Percentiles rank a stretch among this genome's conserved stretches.
These are phyloP conservation scores for Channa argus DNA, from an alignment of 2,113 vertebrate genomes.

Conservation along the genomic window DNA sequence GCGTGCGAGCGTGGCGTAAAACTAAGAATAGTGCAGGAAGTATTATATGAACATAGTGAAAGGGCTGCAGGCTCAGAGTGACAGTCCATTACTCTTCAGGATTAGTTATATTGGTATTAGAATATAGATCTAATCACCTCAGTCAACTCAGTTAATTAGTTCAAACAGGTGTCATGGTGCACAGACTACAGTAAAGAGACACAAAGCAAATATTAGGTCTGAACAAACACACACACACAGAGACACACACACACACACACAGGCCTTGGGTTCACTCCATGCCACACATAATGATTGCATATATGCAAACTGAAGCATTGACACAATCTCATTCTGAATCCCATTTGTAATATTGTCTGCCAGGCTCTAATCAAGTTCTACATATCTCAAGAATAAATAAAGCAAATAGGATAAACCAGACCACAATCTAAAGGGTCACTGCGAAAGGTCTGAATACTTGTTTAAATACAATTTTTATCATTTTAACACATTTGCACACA, in stretches of 20 bases:
- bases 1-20: too few species aligned
- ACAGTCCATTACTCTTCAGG: conserved; percentile 51
- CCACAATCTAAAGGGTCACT: too few species aligned
- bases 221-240: neutral
- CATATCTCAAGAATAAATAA: too few species aligned
- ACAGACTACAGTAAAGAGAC: conserved; percentile 29
- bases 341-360: too few species aligned
- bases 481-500: neutral
- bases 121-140: conserved; percentile 47
- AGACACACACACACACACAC: neutral
- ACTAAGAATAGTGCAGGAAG: neutral
- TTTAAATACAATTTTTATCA: too few species aligned
- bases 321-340: neutral
- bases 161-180: conserved; percentile 50
- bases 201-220: conserved; percentile 39
- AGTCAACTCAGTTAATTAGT: conserved; percentile 55
- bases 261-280: neutral
- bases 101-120: conserved; percentile 48
- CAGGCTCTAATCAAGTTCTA: too few species aligned
- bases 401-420: too few species aligned
- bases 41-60: conserved; percentile 7
- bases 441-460: too few species aligned
- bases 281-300: neutral
- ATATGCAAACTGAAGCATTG: conserved; percentile 8
- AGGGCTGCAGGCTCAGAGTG: conserved; percentile 26